phyloP scores from a whole-genome alignment of 2,113 vertebrate genomes.

The Mormyrus lacerda region DNA sequence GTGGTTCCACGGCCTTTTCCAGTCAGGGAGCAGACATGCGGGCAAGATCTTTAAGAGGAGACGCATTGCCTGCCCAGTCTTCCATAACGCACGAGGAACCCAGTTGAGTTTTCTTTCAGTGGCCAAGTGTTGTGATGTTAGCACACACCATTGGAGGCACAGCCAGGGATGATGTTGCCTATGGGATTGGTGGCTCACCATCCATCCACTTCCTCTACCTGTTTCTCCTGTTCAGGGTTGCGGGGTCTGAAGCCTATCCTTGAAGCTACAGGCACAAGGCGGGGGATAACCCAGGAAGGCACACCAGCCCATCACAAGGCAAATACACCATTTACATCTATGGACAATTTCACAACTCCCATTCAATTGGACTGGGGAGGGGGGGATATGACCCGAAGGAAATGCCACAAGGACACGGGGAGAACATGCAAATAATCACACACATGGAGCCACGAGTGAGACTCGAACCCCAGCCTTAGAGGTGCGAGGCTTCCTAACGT shows the following conservation, averaged over 20 bases:
- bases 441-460: background rate
- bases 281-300: background rate
- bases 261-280: background rate
- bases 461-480: background rate
- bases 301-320: background rate
- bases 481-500: background rate
- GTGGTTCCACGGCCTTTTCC: background rate
- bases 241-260: background rate
- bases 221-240: background rate
- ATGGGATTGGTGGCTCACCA: background rate
- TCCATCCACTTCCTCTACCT: background rate
- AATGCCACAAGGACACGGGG: background rate
- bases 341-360: background rate
- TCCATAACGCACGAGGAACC: background rate
- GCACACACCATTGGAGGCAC: background rate
- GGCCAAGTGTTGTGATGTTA: background rate
- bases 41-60: background rate
- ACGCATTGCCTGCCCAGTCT: background rate
- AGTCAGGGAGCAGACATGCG: background rate
- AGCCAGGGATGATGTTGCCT: background rate
- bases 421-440: background rate
- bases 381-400: background rate
- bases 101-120: background rate
- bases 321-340: background rate
- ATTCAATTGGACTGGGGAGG: background rate